A percentile compares a stretch with the other conserved stretches of the same genome.
Evolutionary conservation across 2,888 invertebrate genomes (phyloP).

Genomic region (Julus scandinavius): DNA sequence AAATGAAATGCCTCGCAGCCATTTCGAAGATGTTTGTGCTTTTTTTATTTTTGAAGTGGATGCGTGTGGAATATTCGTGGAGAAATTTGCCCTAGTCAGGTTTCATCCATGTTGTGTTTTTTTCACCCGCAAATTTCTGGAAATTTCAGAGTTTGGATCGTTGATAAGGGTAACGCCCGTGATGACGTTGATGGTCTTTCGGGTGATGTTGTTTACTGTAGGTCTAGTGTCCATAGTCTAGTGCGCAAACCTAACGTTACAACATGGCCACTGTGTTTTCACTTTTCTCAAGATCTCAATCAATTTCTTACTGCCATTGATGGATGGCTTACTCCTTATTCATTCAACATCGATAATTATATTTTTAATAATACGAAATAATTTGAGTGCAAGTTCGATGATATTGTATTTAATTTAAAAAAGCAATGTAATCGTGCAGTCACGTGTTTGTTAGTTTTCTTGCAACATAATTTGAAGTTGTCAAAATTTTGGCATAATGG

Average conservation of each 20-base stretch:
- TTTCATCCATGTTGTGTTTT: neutral
- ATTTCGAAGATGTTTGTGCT: neutral
- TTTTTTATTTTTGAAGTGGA: neutral
- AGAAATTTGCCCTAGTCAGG: neutral
- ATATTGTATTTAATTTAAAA: too few relatives aligned
- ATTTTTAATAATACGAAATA: too few relatives aligned
- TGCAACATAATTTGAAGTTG: neutral
- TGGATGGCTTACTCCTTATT: neutral
- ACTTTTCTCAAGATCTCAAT: constrained; percentile 35
- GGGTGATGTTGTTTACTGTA: neutral
- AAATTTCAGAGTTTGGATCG: neutral
- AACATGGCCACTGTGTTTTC: constrained; percentile 34
- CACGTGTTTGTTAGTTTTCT: neutral
- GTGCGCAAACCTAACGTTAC: neutral
- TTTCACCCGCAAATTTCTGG: neutral
- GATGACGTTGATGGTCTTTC: constrained; percentile 9
- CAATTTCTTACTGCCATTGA: neutral
- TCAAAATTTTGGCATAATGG: neutral
- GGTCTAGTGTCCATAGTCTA: neutral
- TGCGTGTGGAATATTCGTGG: neutral
- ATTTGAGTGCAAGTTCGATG: too few relatives aligned
- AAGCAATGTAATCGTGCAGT: too few relatives aligned
- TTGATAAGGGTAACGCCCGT: neutral
- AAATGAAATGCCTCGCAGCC: neutral
- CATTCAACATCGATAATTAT: neutral